Evolutionary conservation across 1,140 invertebrate genomes (phyloP).

Genomic region (Monomorium pharaonis): DNA sequence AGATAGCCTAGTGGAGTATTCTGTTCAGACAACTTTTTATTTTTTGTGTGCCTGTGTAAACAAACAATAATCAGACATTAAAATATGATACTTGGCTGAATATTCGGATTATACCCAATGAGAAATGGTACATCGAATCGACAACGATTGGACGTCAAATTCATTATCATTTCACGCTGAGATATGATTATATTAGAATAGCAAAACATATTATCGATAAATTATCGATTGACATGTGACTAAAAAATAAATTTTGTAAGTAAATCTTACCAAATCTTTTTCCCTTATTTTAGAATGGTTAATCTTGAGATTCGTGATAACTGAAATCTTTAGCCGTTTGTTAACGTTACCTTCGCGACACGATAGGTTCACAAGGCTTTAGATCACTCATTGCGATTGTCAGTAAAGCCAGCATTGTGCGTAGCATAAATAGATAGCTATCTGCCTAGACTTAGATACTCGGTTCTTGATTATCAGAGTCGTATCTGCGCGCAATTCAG

Average conservation of each 20-base stretch:
- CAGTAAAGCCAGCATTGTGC: neutral
- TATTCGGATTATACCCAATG: neutral
- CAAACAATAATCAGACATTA: neutral
- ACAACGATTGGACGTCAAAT: too few relatives aligned
- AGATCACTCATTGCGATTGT: slow-evolving; percentile 6
- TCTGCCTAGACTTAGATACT: slow-evolving; percentile 15
- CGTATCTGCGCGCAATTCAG: slow-evolving; percentile 68
- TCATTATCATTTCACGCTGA: too few relatives aligned
- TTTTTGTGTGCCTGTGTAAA: too few relatives aligned
- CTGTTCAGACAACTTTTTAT: too few relatives aligned
- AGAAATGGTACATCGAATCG: too few relatives aligned
- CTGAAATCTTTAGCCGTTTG: neutral
- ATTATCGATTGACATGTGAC: neutral
- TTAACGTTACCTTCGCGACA: neutral
- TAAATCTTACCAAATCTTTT: neutral
- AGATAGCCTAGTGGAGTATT: too few relatives aligned
- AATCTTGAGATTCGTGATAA: neutral
- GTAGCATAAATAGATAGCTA: slow-evolving; percentile 20
- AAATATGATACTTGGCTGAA: neutral
- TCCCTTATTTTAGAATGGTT: neutral
- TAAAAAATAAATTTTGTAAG: neutral
- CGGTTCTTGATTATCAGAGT: slow-evolving; percentile 45
- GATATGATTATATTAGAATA: neutral
- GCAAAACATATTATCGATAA: neutral
- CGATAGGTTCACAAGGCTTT: slow-evolving; percentile 5